Conservation (phyloP, 2,797 vertebrate genomes). For the Argyrosomus regius region DNA sequence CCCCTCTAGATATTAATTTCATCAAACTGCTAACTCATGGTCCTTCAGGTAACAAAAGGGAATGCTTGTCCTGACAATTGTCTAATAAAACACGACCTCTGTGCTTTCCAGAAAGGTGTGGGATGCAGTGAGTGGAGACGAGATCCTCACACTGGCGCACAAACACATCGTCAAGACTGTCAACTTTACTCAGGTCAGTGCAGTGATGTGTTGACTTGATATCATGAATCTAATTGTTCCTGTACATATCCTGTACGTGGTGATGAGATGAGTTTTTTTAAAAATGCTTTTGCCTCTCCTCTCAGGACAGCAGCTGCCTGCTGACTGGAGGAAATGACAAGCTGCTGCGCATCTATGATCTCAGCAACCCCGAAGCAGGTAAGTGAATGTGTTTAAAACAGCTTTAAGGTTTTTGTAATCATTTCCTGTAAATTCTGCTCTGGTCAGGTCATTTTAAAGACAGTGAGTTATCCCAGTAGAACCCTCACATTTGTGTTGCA, state of each 20-base stretch:
- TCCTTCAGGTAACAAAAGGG: too few relatives aligned
- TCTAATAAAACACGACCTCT: slow-evolving; percentile 5
- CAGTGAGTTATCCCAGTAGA: not conserved
- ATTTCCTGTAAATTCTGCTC: not conserved
- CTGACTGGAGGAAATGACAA: slow-evolving; percentile 98
- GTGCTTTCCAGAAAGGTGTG: slow-evolving; percentile 93
- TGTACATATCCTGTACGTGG: not conserved
- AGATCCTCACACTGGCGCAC: slow-evolving; percentile 95
- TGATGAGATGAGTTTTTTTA: not conserved
- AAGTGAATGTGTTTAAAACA: slow-evolving; percentile 16
- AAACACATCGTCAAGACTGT: slow-evolving; percentile 99
- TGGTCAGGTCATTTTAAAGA: not conserved
- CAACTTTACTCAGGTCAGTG: slow-evolving; percentile 94
- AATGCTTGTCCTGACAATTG: too few relatives aligned
- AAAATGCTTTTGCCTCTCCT: not conserved
- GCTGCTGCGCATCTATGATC: slow-evolving; percentile 94
- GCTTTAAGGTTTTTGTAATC: not conserved
- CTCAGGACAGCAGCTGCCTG: slow-evolving; percentile 94
- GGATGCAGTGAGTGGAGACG: slow-evolving; percentile 97
- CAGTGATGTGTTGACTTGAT: not conserved
- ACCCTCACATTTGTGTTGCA: not conserved
- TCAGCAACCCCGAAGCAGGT: slow-evolving; percentile 95
- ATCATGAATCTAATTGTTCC: not conserved
- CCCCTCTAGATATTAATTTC: too few relatives aligned
- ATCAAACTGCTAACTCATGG: too few relatives aligned